A percentile compares a stretch with the other conserved stretches of the same genome.
Evolutionary conservation across 2,113 vertebrate genomes (phyloP).

Genomic region (Laticauda colubrina): DNA sequence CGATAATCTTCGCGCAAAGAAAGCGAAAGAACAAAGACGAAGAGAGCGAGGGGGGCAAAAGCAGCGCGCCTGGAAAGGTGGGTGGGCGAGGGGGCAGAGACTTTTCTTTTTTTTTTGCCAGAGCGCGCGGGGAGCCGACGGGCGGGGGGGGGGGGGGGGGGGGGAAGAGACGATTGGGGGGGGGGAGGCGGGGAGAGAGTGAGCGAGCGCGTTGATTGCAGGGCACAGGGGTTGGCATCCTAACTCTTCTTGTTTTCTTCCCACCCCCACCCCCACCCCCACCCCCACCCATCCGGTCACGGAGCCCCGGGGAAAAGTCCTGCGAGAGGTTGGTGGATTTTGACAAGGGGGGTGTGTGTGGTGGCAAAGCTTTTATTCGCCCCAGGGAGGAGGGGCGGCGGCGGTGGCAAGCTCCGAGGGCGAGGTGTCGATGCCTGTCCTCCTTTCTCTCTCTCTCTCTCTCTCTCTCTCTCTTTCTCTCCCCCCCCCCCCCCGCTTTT

Average conservation of each 20-base stretch:
- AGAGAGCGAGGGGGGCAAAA: conserved; percentile 47
- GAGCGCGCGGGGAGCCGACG: background rate
- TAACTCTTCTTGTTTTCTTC: background rate
- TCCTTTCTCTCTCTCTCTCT: fast-evolving
- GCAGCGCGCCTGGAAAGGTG: conserved; percentile 10
- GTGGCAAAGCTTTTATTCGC: background rate
- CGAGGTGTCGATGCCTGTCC: background rate
- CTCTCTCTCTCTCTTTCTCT: no score
- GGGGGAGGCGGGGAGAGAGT: background rate
- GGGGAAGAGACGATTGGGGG: conserved; percentile 7
- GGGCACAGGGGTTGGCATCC: conserved; percentile 70
- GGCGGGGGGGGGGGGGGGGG: no score
- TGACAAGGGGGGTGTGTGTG: background rate
- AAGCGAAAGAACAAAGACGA: conserved; percentile 42
- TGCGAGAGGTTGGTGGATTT: conserved; percentile 11
- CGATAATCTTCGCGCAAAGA: conserved; percentile 76
- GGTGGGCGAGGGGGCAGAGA: conserved; percentile 9
- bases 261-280: conserved; percentile 47
- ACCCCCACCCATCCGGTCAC: conserved; percentile 30
- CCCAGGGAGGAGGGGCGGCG: background rate
- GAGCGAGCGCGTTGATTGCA: conserved; percentile 62
- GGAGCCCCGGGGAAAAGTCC: conserved; percentile 19
- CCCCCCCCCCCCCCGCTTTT: no score
- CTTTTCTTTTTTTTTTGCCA: background rate
- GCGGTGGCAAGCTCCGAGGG: background rate